Percentiles rank a stretch among this genome's conserved stretches.
Conservation (phyloP, 2,113 vertebrate species). For the Echinops telfairi region DNA sequence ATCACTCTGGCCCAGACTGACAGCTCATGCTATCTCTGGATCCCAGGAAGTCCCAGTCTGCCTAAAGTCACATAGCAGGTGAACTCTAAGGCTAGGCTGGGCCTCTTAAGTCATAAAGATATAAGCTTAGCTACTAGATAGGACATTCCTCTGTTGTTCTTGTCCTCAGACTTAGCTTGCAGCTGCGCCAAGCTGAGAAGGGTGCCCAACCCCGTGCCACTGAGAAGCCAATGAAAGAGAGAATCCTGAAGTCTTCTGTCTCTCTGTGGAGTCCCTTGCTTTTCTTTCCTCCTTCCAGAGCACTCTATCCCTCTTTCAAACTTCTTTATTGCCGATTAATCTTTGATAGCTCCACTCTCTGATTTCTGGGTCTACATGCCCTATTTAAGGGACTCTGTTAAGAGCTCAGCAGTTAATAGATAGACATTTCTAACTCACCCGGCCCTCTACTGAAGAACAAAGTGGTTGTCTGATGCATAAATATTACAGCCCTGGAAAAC, state of each 20-base stretch:
- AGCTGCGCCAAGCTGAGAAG: not conserved
- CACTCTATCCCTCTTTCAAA: not conserved
- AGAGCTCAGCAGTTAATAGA: not conserved
- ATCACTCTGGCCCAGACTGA: not conserved
- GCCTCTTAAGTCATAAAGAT: not conserved
- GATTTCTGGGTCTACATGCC: not conserved
- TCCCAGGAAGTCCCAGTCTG: not conserved
- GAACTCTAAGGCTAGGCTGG: not conserved
- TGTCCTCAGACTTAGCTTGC: not conserved
- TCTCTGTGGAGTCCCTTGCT: not conserved
- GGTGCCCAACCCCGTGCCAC: not conserved
- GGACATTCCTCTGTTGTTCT: not conserved
- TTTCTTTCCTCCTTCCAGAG: not conserved
- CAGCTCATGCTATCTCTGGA: not conserved
- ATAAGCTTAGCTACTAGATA: not conserved
- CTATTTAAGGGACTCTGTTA: not conserved
- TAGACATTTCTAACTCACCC: not conserved
- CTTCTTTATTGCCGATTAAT: not conserved
- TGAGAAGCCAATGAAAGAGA: not conserved
- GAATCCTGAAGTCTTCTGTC: not conserved
- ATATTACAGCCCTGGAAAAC: not conserved
- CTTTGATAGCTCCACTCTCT: not conserved
- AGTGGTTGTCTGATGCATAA: not conserved
- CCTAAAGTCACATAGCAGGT: not conserved
- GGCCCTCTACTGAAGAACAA: not conserved